Evolutionary conservation across 2,113 vertebrate species (phyloP).

Genomic region (Colius striatus): DNA sequence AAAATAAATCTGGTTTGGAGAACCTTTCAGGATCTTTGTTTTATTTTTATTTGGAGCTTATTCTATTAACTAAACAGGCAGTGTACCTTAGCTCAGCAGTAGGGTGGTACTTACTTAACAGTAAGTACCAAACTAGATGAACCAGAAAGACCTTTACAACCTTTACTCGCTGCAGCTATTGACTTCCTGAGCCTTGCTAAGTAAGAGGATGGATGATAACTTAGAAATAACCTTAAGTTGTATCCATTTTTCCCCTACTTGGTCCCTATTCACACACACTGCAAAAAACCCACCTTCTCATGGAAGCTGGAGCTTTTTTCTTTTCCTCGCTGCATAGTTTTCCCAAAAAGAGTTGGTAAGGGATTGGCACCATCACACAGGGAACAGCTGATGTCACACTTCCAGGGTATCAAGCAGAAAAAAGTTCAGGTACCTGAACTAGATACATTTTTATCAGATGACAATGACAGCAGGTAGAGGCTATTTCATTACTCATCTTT

Average conservation of each 20-base stretch:
- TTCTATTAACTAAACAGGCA: conserved; percentile 60
- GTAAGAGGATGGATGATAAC: neutral
- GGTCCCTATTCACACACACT: neutral
- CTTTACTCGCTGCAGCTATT: neutral
- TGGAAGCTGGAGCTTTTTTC: neutral
- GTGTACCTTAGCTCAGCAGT: neutral
- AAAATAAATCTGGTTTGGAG: conserved; percentile 80
- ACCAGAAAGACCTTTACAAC: neutral
- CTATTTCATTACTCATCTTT: neutral
- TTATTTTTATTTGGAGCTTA: conserved; percentile 66
- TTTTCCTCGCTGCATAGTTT: neutral
- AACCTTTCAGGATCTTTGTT: conserved; percentile 74
- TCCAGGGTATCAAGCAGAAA: neutral
- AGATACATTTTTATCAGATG: neutral
- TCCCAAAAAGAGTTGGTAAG: neutral
- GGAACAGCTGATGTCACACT: neutral
- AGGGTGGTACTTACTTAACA: neutral
- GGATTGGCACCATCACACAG: neutral
- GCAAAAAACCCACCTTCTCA: neutral
- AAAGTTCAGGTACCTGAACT: neutral
- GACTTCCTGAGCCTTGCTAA: conserved; percentile 1
- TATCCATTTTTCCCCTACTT: neutral
- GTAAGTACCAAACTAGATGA: neutral
- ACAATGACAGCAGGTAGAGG: neutral
- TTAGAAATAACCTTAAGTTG: neutral